These are phyloP conservation scores for Tenthredo amoena DNA, from an alignment of 2,888 invertebrate species.

Conservation along the genomic window DNA sequence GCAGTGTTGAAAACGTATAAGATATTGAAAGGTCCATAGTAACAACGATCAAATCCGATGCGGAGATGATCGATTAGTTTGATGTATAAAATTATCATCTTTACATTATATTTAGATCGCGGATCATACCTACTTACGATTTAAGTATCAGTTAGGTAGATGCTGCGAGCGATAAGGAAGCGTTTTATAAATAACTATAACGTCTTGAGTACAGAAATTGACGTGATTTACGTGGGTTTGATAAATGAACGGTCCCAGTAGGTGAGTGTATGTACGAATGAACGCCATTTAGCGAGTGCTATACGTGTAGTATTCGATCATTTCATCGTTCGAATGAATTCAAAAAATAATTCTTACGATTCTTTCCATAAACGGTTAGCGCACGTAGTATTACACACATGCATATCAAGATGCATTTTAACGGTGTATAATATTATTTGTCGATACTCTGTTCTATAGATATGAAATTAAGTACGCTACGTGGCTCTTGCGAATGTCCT, in stretches of 20 bases:
- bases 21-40: neutral
- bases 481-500: constrained; percentile 41
- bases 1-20: neutral
- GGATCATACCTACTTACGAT: neutral
- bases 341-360: too few relatives aligned
- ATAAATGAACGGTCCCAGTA: neutral
- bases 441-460: constrained; percentile 9
- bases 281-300: neutral
- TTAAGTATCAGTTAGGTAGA: neutral
- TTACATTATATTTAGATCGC: neutral
- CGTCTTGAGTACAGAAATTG: neutral
- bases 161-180: neutral
- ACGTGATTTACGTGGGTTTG: neutral
- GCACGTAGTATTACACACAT: too few relatives aligned
- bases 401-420: neutral
- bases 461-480: constrained; percentile 27
- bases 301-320: neutral
- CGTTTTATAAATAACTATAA: neutral
- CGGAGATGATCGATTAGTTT: neutral
- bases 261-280: neutral
- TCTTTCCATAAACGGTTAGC: too few relatives aligned
- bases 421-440: neutral
- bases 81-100: neutral
- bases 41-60: neutral
- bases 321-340: neutral